Evolutionary conservation across 2,888 invertebrate genomes (phyloP), one percentile per base, ranked within the genome.

Genomic region (Campoplex capitator): DNA sequence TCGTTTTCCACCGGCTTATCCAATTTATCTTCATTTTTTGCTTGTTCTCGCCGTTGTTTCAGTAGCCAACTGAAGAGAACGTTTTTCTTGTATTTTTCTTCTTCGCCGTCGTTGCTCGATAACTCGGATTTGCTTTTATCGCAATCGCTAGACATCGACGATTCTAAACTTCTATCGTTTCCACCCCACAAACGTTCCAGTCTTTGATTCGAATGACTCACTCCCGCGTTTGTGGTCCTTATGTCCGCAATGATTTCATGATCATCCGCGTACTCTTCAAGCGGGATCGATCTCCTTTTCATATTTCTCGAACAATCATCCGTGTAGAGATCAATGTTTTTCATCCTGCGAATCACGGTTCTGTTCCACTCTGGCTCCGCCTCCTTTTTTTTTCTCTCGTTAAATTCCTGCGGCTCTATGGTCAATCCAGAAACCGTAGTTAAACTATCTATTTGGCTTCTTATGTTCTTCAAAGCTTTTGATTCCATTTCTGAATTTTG

Each of bases 171-270:
- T 13, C 7, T 62, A 1, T 62, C 62, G 16, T 32, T 16, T 11
- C 16, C 23, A 1, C 45, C n/a, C 77, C 80, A 86, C 16, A 28
- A 32, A 3, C 42, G 18, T 48, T 78, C 74, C 6, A 86, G 28
- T 3, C 7, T 51, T 3, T 38, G 28, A 32, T 87, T 78, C 7
- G 81, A 82, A 13, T 32, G n/a, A 54, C 70, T 54, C n/a, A 51
- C 3, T 11, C 79, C 86, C 0, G 56, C 75, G 11, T 67, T 58
- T 6, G 38, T 32, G 0, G 42, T 18, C 35, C 42, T 77, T 0
- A 86, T 16, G 3, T 16, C 73, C 0, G 86, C 86, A 0, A 38
- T 48, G 9, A 84, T 73, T 23, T 76, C 81, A 28, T 67, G 23
- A 2, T 78, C 78, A 1, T 62, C 56, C 2, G 23, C 58, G 7